These are phyloP conservation scores for Noturus placidus DNA, from an alignment of 2,113 vertebrate species.

Conservation along the genomic window DNA sequence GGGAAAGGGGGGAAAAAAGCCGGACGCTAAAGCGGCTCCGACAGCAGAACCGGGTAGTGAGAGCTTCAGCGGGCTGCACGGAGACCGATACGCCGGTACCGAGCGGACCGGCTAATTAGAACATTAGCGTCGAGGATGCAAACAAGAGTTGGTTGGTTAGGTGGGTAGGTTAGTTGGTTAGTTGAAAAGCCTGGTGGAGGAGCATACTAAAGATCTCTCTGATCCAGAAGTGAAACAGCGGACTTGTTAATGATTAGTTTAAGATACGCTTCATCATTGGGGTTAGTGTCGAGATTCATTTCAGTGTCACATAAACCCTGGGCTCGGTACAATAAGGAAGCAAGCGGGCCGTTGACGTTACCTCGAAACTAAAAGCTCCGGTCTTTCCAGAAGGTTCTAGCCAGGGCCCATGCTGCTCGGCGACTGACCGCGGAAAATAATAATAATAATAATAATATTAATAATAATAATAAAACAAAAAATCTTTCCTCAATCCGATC, in stretches of 20 bases:
- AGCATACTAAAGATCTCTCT: not conserved
- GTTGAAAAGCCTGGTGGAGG: conserved; percentile 20
- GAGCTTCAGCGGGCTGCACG: not conserved
- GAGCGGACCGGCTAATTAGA: not conserved
- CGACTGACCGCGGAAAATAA: not conserved
- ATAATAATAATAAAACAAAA: not conserved
- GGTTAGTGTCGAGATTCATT: not conserved
- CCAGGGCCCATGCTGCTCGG: conserved; percentile 67
- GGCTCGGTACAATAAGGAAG: conserved; percentile 51
- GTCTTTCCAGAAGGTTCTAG: conserved; percentile 66
- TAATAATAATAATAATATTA: not conserved
- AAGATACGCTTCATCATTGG: not conserved
- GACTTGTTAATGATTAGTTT: too few relatives aligned
- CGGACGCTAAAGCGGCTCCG: not conserved
- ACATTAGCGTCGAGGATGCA: not conserved
- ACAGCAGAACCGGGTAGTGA: not conserved
- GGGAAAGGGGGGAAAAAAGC: too few relatives aligned
- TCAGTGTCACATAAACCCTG: conserved; percentile 43
- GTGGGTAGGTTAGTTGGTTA: not conserved
- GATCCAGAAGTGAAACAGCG: not conserved
- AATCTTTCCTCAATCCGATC: not conserved
- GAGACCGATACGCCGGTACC: not conserved
- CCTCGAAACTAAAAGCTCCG: conserved; percentile 48
- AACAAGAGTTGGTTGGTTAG: not conserved
- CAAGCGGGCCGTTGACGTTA: conserved; percentile 59